Evolutionary conservation across 2,888 invertebrate species (phyloP).

Genomic region (Argyresthia goedartella): DNA sequence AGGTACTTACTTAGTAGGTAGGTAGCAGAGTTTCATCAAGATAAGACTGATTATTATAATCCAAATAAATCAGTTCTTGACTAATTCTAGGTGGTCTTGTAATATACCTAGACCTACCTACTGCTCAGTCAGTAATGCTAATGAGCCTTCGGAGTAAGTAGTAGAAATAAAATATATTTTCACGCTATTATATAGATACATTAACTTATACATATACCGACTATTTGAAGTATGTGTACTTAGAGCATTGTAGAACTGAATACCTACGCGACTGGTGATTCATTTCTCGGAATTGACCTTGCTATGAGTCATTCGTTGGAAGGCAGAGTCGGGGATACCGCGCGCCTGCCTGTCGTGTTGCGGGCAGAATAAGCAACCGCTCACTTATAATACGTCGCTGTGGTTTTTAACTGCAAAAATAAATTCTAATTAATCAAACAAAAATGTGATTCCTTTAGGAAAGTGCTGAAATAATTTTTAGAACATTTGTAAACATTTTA

Average conservation of each 20-base stretch:
- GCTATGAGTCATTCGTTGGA: conserved; percentile 71
- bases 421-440: not conserved
- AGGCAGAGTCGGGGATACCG: conserved; percentile 72
- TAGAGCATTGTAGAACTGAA: conserved; percentile 62
- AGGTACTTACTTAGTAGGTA: too few relatives aligned
- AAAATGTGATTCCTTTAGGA: not conserved
- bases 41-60: too few relatives aligned
- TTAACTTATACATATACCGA: too few relatives aligned
- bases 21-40: too few relatives aligned
- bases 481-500: conserved; percentile 51
- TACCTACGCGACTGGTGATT: conserved; percentile 56
- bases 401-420: not conserved
- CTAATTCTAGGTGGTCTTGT: too few relatives aligned
- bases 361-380: conserved; percentile 15
- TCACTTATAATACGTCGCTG: not conserved
- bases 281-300: conserved; percentile 73
- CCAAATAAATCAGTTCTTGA: too few relatives aligned
- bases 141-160: too few relatives aligned
- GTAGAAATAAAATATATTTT: too few relatives aligned
- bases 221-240: conserved; percentile 17
- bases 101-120: too few relatives aligned
- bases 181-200: too few relatives aligned
- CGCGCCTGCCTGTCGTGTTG: conserved; percentile 64
- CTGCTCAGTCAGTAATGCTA: too few relatives aligned
- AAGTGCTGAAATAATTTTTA: conserved; percentile 13